A percentile compares a stretch with the other conserved stretches of the same genome.
Evolutionary conservation across 1,140 invertebrate species (phyloP).

Genomic region (Diplogasteroides magnus): DNA sequence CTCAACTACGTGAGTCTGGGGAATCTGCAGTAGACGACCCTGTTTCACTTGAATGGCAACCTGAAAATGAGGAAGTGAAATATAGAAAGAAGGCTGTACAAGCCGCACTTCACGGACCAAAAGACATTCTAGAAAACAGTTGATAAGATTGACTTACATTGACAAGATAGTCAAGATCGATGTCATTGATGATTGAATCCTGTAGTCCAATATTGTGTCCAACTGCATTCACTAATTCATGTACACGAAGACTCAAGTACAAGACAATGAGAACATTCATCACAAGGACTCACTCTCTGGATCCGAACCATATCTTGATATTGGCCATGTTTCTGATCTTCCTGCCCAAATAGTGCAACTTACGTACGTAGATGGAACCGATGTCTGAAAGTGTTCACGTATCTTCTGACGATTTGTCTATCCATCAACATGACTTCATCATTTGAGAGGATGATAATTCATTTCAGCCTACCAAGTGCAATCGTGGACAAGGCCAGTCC

Average conservation of each 20-base stretch:
- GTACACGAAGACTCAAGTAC: constrained; percentile 39
- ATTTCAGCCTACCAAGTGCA: constrained; percentile 42
- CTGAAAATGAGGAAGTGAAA: constrained; percentile 13
- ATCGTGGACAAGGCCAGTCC: constrained; percentile 51
- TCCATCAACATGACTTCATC: no score
- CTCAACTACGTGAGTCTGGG: constrained; percentile 50
- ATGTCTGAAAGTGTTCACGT: constrained; percentile 38
- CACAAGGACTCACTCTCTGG: constrained; percentile 40
- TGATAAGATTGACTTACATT: constrained; percentile 11
- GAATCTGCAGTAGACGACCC: constrained; percentile 40
- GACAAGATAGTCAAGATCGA: constrained; percentile 47
- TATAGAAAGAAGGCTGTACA: constrained; percentile 1
- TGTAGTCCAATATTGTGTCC: constrained; percentile 51
- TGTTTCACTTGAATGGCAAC: constrained; percentile 48
- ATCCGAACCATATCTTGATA: constrained; percentile 50
- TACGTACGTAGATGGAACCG: constrained; percentile 46
- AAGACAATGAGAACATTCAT: no score
- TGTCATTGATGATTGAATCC: constrained; percentile 38
- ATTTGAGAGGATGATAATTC: no score
- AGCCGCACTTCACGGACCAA: background rate
- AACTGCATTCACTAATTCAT: constrained; percentile 42
- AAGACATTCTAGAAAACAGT: background rate
- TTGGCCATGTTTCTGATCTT: constrained; percentile 47
- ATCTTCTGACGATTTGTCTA: no score
- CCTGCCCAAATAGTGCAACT: constrained; percentile 44